Percentiles rank a stretch among this genome's conserved stretches.
Evolutionary conservation across 2,797 vertebrate genomes (phyloP).

Genomic region (Paedocypris micromegethes): DNA sequence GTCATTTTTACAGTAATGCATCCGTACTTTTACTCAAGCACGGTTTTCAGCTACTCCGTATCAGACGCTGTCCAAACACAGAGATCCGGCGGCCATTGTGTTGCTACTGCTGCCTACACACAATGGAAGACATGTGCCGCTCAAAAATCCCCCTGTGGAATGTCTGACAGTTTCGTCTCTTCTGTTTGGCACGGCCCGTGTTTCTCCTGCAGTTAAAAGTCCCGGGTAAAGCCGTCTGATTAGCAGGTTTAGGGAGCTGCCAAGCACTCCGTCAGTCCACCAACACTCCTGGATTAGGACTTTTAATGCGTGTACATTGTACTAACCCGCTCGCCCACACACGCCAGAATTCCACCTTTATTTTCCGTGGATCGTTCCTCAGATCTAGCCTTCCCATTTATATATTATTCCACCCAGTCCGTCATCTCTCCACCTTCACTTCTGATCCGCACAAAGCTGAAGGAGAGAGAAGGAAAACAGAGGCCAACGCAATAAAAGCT

Average conservation of each 20-base stretch:
- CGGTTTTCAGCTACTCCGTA: conserved; percentile 2
- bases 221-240: conserved; percentile 35
- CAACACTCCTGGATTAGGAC: conserved; percentile 39
- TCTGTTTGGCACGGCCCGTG: conserved; percentile 32
- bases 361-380: conserved; percentile 37
- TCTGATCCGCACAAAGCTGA: conserved; percentile 27
- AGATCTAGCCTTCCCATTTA: conserved; percentile 33
- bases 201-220: conserved; percentile 26
- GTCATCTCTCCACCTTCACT: conserved; percentile 33
- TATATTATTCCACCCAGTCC: conserved; percentile 37
- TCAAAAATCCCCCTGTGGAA: conserved; percentile 37
- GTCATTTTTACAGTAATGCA: no score
- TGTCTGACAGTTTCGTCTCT: conserved; percentile 32
- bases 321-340: conserved; percentile 23
- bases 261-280: conserved; percentile 41
- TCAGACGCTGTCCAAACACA: conserved; percentile 35
- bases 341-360: conserved; percentile 37
- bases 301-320: conserved; percentile 45
- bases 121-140: conserved; percentile 40
- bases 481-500: conserved; percentile 41
- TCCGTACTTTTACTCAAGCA: no score
- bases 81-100: conserved; percentile 39
- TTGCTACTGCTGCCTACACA: conserved; percentile 38
- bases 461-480: conserved; percentile 30
- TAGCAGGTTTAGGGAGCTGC: conserved; percentile 37